These are phyloP conservation scores for Crematogaster levior DNA, from an alignment of 2,888 invertebrate genomes.

Conservation along the genomic window DNA sequence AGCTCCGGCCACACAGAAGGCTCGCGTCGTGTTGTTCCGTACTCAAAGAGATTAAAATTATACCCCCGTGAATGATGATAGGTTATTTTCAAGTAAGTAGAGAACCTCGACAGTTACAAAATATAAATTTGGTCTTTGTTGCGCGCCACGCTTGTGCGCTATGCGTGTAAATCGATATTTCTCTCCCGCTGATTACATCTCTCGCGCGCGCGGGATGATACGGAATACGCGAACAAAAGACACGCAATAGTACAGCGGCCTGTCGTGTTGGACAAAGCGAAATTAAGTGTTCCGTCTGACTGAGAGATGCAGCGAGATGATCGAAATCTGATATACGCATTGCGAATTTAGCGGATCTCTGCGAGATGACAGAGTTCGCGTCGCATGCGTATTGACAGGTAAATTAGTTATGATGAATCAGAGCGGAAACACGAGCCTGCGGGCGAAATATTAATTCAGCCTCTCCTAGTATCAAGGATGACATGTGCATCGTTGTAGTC, in stretches of 20 bases:
- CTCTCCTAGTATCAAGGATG: constrained; percentile 17
- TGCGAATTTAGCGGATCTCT: constrained; percentile 76
- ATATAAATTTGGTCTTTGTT: constrained; percentile 43
- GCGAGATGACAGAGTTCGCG: constrained; percentile 56
- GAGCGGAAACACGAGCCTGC: constrained; percentile 58
- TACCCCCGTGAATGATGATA: constrained; percentile 5
- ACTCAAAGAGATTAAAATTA: constrained; percentile 20
- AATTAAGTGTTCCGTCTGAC: constrained; percentile 73
- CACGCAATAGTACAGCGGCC: constrained; percentile 47
- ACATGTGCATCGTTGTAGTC: not conserved
- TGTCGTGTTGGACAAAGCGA: constrained; percentile 73
- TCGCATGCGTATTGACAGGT: constrained; percentile 30
- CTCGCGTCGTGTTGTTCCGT: not conserved
- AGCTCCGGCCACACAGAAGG: constrained; percentile 22
- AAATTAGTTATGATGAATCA: constrained; percentile 45
- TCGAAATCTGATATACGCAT: constrained; percentile 80
- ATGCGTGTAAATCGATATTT: constrained; percentile 64
- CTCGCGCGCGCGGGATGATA: constrained; percentile 40
- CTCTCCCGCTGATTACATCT: constrained; percentile 67
- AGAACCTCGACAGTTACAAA: constrained; percentile 18
- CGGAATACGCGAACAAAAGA: constrained; percentile 56
- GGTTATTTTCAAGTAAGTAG: constrained; percentile 12
- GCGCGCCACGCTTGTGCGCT: constrained; percentile 9
- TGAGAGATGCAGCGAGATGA: constrained; percentile 76
- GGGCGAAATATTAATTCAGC: constrained; percentile 55